Evolutionary conservation across 2,888 invertebrate genomes (phyloP), one percentile per base, ranked within the genome.

Genomic region (Idaea straminata): DNA sequence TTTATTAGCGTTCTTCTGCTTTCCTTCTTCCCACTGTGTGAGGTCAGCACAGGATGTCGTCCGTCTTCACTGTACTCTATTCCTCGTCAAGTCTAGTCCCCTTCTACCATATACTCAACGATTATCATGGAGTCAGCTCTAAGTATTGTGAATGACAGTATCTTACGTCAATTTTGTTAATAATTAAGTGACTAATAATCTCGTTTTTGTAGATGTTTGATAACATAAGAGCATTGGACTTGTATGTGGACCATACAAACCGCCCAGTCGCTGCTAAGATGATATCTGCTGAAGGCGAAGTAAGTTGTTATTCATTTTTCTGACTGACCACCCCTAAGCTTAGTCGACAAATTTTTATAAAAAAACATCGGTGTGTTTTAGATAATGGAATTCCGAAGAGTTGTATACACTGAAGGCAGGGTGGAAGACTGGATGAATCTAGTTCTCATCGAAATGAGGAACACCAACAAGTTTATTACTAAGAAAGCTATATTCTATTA

Each of bases 371-470:
- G 10, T 47, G 10, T 61, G 1, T 25, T 57, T 5, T 63, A 93
- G 93, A 85, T 94, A 62, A 96, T 98, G 97, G 96, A 96, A 62
- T 98, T 98, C 81, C 94, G 95, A 16, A 89, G 92, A 68, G 85
- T 93, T 0, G 96, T 97, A 0, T 86, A 94, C 64, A 96, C 96
- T 0, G 96, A 96, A 75, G 97, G 97, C 0, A 95, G 96, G 72
- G 97, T 98, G 0, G 98, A 98, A 85, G 96, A 96, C 76, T 98
- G 98, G 98, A 97, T 98, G 98, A 97, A 96, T 71, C 91, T 95
- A 47, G 96, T 98, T 3, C 93, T 98, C 16, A 91, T 86, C 4
- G 98, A 98, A 88, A 98, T 98, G 98, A 94, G 96, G 59, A 89
- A 88, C 61, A 96, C 98, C 0, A 98, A 98, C 87, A 94, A 97